Conservation (phyloP, 2,888 invertebrate species). For the Linnaemya tessellans region DNA sequence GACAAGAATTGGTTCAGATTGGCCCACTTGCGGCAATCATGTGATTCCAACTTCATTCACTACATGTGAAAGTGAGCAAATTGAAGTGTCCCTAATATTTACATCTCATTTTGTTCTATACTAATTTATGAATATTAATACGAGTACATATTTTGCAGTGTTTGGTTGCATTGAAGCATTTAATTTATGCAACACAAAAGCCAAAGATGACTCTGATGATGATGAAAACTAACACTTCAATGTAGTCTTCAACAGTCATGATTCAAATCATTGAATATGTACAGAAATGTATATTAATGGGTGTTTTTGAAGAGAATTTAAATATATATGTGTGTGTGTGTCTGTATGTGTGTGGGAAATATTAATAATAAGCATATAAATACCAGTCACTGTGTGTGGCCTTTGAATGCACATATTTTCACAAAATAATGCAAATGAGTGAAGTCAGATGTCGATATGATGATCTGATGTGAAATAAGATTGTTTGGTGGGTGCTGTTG, state of each 20-base stretch:
- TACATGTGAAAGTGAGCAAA: no score
- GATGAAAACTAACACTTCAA: slow-evolving; percentile 49
- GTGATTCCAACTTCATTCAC: no score
- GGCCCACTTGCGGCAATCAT: no score
- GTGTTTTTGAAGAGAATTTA: neutral
- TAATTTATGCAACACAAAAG: slow-evolving; percentile 39
- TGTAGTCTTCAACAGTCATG: slow-evolving; percentile 44
- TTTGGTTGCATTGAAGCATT: slow-evolving; percentile 23
- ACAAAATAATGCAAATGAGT: neutral
- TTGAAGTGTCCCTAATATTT: neutral
- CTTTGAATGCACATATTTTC: neutral
- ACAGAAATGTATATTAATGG: slow-evolving; percentile 6
- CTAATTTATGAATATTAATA: slow-evolving; percentile 11
- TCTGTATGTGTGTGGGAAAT: slow-evolving; percentile 5
- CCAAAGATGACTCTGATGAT: slow-evolving; percentile 20
- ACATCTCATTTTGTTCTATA: neutral
- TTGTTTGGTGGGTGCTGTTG: no score
- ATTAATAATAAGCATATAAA: slow-evolving; percentile 34
- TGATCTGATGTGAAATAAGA: neutral
- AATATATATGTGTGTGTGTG: neutral
- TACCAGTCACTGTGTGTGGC: neutral
- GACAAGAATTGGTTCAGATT: no score
- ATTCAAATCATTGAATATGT: slow-evolving; percentile 50
- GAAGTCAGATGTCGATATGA: neutral
- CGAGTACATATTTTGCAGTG: neutral